Evolutionary conservation across 2,797 vertebrate genomes (phyloP).

Genomic region (Allobates femoralis): DNA sequence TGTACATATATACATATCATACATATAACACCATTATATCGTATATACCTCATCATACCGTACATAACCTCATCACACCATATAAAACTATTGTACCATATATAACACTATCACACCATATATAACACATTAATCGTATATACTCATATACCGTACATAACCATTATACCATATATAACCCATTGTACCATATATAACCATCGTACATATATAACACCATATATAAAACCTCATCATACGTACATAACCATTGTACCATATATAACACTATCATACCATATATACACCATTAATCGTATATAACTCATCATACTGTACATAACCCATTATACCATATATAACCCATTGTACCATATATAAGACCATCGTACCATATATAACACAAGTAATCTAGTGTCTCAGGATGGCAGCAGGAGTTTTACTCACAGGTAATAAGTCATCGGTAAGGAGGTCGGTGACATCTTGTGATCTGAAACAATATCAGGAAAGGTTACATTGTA

Average conservation of each 20-base stretch:
- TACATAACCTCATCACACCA: too few relatives aligned
- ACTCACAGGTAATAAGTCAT: slow-evolving; percentile 76
- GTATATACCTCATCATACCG: too few relatives aligned
- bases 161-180: neutral
- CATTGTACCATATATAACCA: too few relatives aligned
- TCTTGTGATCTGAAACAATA: slow-evolving; percentile 83
- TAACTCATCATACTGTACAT: neutral
- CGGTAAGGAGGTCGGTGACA: slow-evolving; percentile 88
- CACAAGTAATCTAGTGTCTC: too few relatives aligned
- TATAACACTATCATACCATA: neutral
- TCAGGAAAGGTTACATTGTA: too few relatives aligned
- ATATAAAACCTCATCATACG: too few relatives aligned
- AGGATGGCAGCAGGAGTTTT: neutral
- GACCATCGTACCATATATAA: too few relatives aligned
- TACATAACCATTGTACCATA: neutral
- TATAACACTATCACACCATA: too few relatives aligned
- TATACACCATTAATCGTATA: neutral
- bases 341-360: neutral
- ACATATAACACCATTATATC: too few relatives aligned
- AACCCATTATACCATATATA: neutral
- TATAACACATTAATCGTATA: neutral
- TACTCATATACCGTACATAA: neutral
- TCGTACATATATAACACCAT: too few relatives aligned
- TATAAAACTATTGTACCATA: neutral
- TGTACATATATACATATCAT: too few relatives aligned